phyloP scores from a whole-genome alignment of 1,140 invertebrate genomes.

The Delia radicum region DNA sequence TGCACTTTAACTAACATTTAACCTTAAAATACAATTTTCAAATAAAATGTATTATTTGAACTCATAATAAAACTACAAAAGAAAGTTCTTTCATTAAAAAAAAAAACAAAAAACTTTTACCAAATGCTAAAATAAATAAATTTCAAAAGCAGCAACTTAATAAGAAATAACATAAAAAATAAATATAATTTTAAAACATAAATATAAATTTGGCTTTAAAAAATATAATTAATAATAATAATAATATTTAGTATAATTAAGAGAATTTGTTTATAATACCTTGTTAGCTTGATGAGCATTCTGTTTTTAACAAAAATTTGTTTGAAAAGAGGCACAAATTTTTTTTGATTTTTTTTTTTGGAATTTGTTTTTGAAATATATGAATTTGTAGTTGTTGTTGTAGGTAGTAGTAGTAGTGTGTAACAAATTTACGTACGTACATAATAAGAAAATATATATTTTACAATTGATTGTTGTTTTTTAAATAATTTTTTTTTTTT shows the following conservation, averaged over 20 bases:
- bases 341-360: constrained; percentile 30
- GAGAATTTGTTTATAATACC: constrained; percentile 39
- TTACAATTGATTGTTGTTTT: constrained; percentile 13
- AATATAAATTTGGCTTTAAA: not conserved
- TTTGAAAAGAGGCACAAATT: constrained; percentile 5
- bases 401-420: constrained; percentile 38
- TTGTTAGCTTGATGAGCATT: constrained; percentile 56
- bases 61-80: not conserved
- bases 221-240: not conserved
- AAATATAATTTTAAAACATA: not conserved
- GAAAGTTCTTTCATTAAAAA: not conserved
- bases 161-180: not conserved
- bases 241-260: not conserved
- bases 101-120: not conserved
- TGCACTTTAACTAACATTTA: not conserved
- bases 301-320: constrained; percentile 35
- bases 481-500: constrained; percentile 10
- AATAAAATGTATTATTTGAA: not conserved
- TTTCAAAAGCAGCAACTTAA: not conserved
- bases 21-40: not conserved
- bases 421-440: constrained; percentile 23
- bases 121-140: not conserved
- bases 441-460: constrained; percentile 22
- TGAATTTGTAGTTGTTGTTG: constrained; percentile 33
- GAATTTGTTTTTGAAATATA: constrained; percentile 26